These are phyloP conservation scores for Myocastor coypus DNA, from an alignment of 2,113 vertebrate species.

Conservation along the genomic window DNA sequence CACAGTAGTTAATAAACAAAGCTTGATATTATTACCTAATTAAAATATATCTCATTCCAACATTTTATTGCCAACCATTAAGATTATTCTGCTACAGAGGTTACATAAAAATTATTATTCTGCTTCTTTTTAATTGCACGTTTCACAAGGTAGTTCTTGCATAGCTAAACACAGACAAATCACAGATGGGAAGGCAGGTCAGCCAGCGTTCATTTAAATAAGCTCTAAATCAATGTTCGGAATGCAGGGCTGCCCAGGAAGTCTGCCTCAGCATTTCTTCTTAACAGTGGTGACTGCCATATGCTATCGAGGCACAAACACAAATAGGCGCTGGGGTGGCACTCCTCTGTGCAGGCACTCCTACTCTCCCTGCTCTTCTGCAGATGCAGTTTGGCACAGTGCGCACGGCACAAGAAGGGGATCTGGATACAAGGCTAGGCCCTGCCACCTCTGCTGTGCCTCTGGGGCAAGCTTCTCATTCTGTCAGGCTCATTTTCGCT, in stretches of 20 bases:
- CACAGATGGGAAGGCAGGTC: constrained; percentile 49
- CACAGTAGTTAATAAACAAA: constrained; percentile 87
- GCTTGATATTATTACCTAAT: constrained; percentile 83
- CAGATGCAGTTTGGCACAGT: not conserved
- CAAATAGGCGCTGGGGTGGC: not conserved
- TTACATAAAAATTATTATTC: constrained; percentile 77
- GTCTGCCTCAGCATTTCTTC: not conserved
- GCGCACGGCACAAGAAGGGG: not conserved
- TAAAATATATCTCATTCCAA: constrained; percentile 85
- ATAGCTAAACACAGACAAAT: constrained; percentile 66
- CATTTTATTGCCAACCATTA: constrained; percentile 82
- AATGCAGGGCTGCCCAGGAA: not conserved
- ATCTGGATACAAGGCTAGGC: not conserved
- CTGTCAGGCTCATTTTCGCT: not conserved
- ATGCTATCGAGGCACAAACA: not conserved
- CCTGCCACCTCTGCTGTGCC: not conserved
- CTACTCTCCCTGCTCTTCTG: not conserved
- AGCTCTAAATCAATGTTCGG: constrained; percentile 37
- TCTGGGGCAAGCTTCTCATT: not conserved
- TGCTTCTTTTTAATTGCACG: constrained; percentile 75
- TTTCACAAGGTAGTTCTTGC: constrained; percentile 74
- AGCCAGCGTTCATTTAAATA: constrained; percentile 45
- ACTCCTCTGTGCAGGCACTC: not conserved
- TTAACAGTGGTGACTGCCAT: not conserved
- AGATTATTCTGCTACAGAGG: constrained; percentile 78